phyloP scores from a whole-genome alignment of 2,888 invertebrate species.

The Euclidia mi region DNA sequence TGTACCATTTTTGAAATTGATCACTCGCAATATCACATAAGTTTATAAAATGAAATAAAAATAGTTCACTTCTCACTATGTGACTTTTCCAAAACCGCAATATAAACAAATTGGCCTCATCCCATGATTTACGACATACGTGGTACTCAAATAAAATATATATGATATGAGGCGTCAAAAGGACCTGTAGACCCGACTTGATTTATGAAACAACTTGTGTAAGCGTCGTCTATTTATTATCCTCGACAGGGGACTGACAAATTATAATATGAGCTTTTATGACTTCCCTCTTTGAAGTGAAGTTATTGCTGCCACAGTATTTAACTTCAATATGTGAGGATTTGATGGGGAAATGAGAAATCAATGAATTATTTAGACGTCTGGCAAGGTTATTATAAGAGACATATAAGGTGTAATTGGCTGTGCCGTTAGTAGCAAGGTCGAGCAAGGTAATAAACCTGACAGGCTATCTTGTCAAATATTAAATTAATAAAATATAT shows the following conservation, averaged over 20 bases:
- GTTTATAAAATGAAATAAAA: constrained; percentile 35
- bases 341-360: too few relatives aligned
- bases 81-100: constrained; percentile 26
- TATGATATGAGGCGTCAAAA: constrained; percentile 53
- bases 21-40: background rate
- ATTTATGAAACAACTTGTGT: constrained; percentile 55
- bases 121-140: constrained; percentile 45
- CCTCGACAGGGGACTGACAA: constrained; percentile 50
- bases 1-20: too few relatives aligned
- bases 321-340: too few relatives aligned
- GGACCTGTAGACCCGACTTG: constrained; percentile 33
- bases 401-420: too few relatives aligned
- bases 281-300: constrained; percentile 5
- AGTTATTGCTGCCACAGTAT: background rate
- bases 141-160: constrained; percentile 52
- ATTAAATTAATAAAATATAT: too few relatives aligned
- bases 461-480: too few relatives aligned
- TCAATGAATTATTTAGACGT: too few relatives aligned
- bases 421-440: too few relatives aligned
- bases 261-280: constrained; percentile 33
- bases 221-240: constrained; percentile 49
- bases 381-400: too few relatives aligned
- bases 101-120: constrained; percentile 47
- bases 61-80: constrained; percentile 26
- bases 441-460: too few relatives aligned